Evolutionary conservation across 2,888 invertebrate species (phyloP).

Genomic region (Drosophila paramelanica): DNA sequence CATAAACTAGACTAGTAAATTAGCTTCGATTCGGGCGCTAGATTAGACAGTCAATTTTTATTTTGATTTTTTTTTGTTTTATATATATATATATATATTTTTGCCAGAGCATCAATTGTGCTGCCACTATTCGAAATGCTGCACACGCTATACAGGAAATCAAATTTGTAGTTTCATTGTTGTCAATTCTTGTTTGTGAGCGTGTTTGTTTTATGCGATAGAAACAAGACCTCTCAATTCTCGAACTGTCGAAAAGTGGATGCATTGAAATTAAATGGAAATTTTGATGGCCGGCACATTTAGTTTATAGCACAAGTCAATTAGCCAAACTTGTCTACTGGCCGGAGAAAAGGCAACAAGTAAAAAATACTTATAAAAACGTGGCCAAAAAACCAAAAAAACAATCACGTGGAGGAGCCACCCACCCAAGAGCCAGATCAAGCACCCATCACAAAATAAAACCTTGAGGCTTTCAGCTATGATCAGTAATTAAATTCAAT

Average conservation of each 20-base stretch:
- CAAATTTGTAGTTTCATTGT: slow-evolving; percentile 51
- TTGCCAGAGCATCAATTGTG: slow-evolving; percentile 55
- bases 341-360: neutral
- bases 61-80: neutral
- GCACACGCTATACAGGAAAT: slow-evolving; percentile 67
- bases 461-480: slow-evolving; percentile 26
- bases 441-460: slow-evolving; percentile 1
- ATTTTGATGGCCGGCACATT: slow-evolving; percentile 39
- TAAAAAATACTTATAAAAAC: neutral
- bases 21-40: slow-evolving; percentile 25
- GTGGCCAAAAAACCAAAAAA: neutral
- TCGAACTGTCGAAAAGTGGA: slow-evolving; percentile 18
- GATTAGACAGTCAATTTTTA: slow-evolving; percentile 56
- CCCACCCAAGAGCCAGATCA: slow-evolving; percentile 17
- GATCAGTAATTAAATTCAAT: slow-evolving; percentile 5
- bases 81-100: too few relatives aligned
- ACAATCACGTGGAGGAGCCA: slow-evolving; percentile 23
- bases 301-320: slow-evolving; percentile 55
- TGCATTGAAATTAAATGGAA: slow-evolving; percentile 38
- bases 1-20: slow-evolving; percentile 43
- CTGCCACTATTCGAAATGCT: slow-evolving; percentile 36
- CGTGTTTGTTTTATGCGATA: slow-evolving; percentile 8
- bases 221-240: slow-evolving; percentile 45
- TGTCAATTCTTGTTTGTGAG: slow-evolving; percentile 12
- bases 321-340: slow-evolving; percentile 56